phyloP scores from a whole-genome alignment of 2,888 invertebrate species.

The Tolmerus cingulatus region DNA sequence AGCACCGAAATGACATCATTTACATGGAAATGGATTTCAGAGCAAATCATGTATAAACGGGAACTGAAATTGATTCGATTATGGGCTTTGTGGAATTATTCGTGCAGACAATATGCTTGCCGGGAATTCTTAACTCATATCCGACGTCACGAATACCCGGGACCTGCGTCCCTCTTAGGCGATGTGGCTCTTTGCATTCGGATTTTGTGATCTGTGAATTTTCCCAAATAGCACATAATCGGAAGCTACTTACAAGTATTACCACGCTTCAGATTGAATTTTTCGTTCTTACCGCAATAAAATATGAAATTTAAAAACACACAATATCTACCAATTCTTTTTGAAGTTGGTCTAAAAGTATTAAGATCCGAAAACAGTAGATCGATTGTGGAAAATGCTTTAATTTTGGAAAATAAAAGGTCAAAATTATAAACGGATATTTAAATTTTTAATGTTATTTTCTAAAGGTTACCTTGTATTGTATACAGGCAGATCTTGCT shows the following conservation, averaged over 20 bases:
- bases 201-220: conserved; percentile 10
- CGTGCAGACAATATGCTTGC: conserved; percentile 25
- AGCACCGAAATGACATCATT: conserved; percentile 23
- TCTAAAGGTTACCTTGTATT: no score
- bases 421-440: no score
- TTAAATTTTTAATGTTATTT: no score
- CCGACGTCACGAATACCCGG: neutral
- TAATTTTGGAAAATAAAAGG: no score
- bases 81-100: conserved; percentile 36
- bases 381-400: no score
- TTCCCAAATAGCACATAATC: conserved; percentile 1
- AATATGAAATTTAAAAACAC: neutral
- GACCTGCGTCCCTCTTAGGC: neutral
- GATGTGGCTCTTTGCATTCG: neutral
- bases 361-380: no score
- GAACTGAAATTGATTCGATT: conserved; percentile 39
- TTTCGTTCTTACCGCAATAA: neutral
- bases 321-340: no score
- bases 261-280: conserved; percentile 5
- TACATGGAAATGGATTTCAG: conserved; percentile 42
- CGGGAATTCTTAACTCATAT: conserved; percentile 4
- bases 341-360: neutral
- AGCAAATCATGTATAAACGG: conserved; percentile 39
- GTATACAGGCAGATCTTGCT: no score
- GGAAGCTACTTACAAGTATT: neutral